These are phyloP conservation scores for Harpalus rubripes DNA, from an alignment of 2,888 invertebrate species.

Conservation along the genomic window DNA sequence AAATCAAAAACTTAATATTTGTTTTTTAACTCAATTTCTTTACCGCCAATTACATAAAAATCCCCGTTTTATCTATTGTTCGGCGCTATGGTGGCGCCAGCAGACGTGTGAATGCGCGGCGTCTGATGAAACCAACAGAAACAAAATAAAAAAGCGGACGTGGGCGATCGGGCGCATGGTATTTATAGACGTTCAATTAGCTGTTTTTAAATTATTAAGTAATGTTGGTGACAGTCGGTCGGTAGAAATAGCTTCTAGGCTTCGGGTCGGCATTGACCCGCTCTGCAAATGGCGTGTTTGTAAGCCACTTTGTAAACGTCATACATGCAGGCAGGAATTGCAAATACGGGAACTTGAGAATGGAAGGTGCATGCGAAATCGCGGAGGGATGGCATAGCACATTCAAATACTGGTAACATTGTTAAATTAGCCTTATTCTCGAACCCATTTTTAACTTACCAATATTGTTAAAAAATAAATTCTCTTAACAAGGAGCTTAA, in stretches of 20 bases:
- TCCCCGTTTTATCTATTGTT: background rate
- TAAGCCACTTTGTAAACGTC: slow-evolving; percentile 2
- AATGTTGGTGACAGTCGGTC: slow-evolving; percentile 57
- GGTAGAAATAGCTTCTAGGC: slow-evolving; percentile 53
- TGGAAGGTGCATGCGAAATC: too few relatives aligned
- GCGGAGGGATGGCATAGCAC: too few relatives aligned
- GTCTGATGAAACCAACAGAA: slow-evolving; percentile 27
- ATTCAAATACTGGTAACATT: too few relatives aligned
- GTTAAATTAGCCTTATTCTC: too few relatives aligned
- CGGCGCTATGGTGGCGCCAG: background rate
- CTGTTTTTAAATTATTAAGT: slow-evolving; percentile 65
- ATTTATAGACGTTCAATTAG: slow-evolving; percentile 62
- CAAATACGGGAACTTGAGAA: too few relatives aligned
- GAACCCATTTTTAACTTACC: too few relatives aligned
- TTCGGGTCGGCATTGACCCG: slow-evolving; percentile 59
- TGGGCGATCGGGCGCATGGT: slow-evolving; percentile 57
- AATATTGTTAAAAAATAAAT: too few relatives aligned
- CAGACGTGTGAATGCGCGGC: background rate
- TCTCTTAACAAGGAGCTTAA: too few relatives aligned
- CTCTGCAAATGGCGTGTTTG: slow-evolving; percentile 51
- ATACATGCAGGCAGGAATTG: too few relatives aligned
- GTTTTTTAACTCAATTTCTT: slow-evolving; percentile 1
- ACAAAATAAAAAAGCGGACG: slow-evolving; percentile 52
- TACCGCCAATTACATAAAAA: slow-evolving; percentile 20
- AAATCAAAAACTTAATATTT: slow-evolving; percentile 10